These are phyloP conservation scores for Otus sunia DNA, from an alignment of 2,113 vertebrate species.

Conservation along the genomic window DNA sequence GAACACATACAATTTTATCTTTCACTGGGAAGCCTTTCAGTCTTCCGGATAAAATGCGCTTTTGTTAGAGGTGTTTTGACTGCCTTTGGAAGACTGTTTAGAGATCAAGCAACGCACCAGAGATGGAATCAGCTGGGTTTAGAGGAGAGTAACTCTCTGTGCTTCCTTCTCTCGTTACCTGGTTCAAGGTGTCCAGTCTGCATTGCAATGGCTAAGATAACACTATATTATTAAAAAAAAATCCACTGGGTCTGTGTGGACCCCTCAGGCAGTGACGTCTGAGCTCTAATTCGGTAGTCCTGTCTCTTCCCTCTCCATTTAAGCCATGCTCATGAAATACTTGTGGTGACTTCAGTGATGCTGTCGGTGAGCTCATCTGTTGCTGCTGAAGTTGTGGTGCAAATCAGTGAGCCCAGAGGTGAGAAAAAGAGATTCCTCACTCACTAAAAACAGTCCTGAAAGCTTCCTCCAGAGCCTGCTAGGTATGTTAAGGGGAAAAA, in stretches of 20 bases:
- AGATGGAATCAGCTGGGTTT: background rate
- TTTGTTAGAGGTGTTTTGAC: background rate
- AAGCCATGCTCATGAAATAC: background rate
- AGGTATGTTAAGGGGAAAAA: background rate
- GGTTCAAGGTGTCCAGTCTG: background rate
- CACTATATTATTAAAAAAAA: background rate
- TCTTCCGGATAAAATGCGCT: background rate
- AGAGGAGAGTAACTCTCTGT: background rate
- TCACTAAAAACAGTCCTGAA: background rate
- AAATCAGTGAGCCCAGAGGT: background rate
- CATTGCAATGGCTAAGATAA: background rate
- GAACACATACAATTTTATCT: background rate
- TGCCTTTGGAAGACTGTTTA: background rate
- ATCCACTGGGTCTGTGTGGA: background rate
- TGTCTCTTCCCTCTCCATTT: background rate
- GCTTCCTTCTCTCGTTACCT: background rate
- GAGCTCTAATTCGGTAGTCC: fast-evolving
- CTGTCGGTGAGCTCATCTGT: background rate
- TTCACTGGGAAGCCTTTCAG: background rate
- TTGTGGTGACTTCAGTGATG: background rate
- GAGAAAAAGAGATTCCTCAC: background rate
- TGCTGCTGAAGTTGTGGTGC: background rate
- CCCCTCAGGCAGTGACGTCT: background rate
- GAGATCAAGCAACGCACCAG: background rate
- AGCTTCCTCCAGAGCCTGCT: background rate